These are phyloP conservation scores for Echinops telfairi DNA, from an alignment of 2,113 vertebrate species.

Conservation along the genomic window DNA sequence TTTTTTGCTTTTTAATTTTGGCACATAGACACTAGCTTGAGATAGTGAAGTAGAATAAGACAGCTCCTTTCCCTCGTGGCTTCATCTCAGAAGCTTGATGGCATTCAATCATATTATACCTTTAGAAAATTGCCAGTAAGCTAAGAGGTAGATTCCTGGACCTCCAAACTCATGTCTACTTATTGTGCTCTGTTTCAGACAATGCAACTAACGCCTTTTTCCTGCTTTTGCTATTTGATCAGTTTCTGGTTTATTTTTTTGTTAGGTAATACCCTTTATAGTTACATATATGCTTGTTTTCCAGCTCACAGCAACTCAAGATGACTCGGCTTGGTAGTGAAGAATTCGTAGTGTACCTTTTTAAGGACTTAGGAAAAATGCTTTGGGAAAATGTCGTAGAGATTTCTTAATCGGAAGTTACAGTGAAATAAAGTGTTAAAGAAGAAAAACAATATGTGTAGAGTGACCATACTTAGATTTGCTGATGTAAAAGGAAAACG, in stretches of 20 bases:
- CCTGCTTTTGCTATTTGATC: constrained; percentile 37
- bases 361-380: not conserved
- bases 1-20: constrained; percentile 38
- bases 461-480: not conserved
- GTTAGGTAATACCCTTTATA: constrained; percentile 9
- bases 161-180: constrained; percentile 18
- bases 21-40: constrained; percentile 13
- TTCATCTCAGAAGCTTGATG: constrained; percentile 34
- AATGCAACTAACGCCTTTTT: not conserved
- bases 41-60: constrained; percentile 9
- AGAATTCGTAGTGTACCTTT: not conserved
- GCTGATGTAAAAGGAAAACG: not conserved
- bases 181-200: constrained; percentile 29
- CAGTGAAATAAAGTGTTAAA: not conserved
- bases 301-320: not conserved
- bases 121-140: constrained; percentile 61
- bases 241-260: constrained; percentile 3
- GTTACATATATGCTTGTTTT: not conserved
- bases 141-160: constrained; percentile 20
- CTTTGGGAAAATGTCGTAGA: constrained; percentile 11
- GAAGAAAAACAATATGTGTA: not conserved
- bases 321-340: not conserved
- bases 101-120: not conserved
- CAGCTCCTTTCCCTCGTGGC: not conserved
- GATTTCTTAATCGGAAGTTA: not conserved